Conservation (phyloP, 2,797 vertebrate species). For the Thalassophryne amazonica region DNA sequence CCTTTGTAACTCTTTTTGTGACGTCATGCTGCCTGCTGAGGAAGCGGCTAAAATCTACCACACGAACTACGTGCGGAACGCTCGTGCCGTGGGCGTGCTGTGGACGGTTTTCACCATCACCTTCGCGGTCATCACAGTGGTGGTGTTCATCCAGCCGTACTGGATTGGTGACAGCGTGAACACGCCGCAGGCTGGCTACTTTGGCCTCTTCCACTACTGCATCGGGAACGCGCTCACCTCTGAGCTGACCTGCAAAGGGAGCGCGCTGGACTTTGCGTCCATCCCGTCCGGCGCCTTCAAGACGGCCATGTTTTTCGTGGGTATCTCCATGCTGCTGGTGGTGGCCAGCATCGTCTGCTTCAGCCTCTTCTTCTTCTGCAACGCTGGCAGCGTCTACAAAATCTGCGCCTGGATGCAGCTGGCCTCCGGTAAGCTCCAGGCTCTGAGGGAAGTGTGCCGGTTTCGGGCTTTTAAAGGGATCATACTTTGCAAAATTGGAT, state of each 20-base stretch:
- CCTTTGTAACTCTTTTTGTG: neutral
- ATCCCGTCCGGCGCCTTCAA: slow-evolving; percentile 97
- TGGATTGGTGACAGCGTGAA: slow-evolving; percentile 98
- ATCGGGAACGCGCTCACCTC: slow-evolving; percentile 94
- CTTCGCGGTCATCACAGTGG: slow-evolving; percentile 91
- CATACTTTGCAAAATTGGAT: too few relatives aligned
- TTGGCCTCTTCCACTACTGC: slow-evolving; percentile 96
- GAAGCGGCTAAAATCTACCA: slow-evolving; percentile 96
- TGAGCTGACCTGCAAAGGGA: slow-evolving; percentile 95
- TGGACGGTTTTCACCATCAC: slow-evolving; percentile 96
- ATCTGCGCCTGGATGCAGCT: slow-evolving; percentile 99
- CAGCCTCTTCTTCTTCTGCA: slow-evolving; percentile 96
- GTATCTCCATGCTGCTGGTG: slow-evolving; percentile 91
- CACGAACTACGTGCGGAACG: slow-evolving; percentile 95
- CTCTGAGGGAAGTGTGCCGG: neutral
- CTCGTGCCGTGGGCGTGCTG: slow-evolving; percentile 90
- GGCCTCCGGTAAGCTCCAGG: slow-evolving; percentile 84
- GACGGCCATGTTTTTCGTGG: slow-evolving; percentile 98
- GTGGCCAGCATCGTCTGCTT: slow-evolving; percentile 92
- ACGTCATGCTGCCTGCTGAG: slow-evolving; percentile 88
- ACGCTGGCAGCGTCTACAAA: slow-evolving; percentile 95
- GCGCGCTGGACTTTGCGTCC: slow-evolving; percentile 91
- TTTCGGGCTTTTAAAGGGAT: too few relatives aligned
- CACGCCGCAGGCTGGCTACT: slow-evolving; percentile 95
- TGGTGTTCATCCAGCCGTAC: slow-evolving; percentile 96